phyloP scores from a whole-genome alignment of 2,797 vertebrate species.

The Aselliscus stoliczkanus region DNA sequence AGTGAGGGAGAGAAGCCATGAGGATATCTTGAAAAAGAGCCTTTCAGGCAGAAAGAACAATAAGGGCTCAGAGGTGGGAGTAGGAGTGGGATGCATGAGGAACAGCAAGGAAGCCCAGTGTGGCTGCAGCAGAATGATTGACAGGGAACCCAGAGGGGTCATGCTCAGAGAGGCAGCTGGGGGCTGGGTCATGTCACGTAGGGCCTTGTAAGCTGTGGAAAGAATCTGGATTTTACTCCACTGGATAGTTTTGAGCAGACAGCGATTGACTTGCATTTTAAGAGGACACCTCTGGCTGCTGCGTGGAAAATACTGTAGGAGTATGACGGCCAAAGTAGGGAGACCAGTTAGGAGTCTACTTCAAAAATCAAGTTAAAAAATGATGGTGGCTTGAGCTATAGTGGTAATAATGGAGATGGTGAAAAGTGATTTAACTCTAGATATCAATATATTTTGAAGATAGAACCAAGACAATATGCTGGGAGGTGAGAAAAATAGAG shows the following conservation, averaged over 20 bases:
- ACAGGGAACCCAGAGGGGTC: not conserved
- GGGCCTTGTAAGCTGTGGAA: not conserved
- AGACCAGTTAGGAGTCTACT: not conserved
- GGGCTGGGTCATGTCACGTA: not conserved
- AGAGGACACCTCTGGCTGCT: not conserved
- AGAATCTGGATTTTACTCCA: constrained; percentile 1
- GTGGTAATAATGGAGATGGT: not conserved
- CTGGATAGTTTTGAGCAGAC: constrained; percentile 4
- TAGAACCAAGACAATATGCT: not conserved
- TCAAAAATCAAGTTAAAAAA: constrained; percentile 9
- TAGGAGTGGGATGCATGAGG: not conserved
- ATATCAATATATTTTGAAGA: not conserved
- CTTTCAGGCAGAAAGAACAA: not conserved
- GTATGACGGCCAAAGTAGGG: not conserved
- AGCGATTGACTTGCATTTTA: not conserved
- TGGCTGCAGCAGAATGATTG: not conserved
- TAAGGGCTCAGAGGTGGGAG: not conserved
- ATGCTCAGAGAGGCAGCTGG: not conserved
- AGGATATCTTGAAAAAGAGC: not conserved
- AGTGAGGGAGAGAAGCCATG: not conserved
- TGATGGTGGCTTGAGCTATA: not conserved
- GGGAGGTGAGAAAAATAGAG: not conserved
- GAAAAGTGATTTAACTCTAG: constrained; percentile 7
- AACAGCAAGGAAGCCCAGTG: not conserved
- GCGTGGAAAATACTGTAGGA: constrained; percentile 6